Base-by-base conservation (phyloP, 2,113 vertebrate genomes). In the Amphiprion percula region DNA sequence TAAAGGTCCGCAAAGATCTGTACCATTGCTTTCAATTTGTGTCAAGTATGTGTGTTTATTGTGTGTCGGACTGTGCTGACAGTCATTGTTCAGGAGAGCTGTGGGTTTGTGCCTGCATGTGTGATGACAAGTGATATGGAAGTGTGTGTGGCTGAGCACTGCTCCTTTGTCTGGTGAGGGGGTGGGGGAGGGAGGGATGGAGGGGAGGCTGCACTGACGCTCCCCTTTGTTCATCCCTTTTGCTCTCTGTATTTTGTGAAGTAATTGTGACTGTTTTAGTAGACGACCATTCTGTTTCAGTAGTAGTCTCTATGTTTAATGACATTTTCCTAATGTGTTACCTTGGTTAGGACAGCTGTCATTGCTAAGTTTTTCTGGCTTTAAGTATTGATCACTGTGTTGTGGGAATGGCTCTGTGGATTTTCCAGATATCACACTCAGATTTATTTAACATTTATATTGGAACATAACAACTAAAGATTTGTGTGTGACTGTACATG, bases 91-190 rank as follows among this genome's bases (percentile, higher is more conserved):
- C 49, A 1, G 79, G 46, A 61, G 76, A 61, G 63, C 39, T 80
- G 71, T 41, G 53, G 33, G 26, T 60, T 61, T 77, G 63, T 61
- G 54, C 55, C 30, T 66, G 73, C 33, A 17, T 69, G 79, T 68
- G 83, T 53, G 52, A 71, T 72, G 73, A 77, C 78, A 61, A 69
- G 64, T 72, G 68, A 56, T 75, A 60, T 65, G 10, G 15, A 37
- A 52, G 59, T 74, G 56, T 49, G 59, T 60, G 68, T 41, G 75
- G 19, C 54, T 79, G 49, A 84, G 88, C n/a, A 63, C 61, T 89
- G 87, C 84, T 91, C 77, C 87, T 91, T 91, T 93, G 91, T 93
- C 86, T 91, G 82, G 1, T 37, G 79, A 63, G 84, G 63, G 30
- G 28, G 84, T 33, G 17, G 33, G 30, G 10, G 21, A 21, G 21